Base-by-base conservation (phyloP, 2,888 invertebrate genomes). In the Dione vanillae region DNA sequence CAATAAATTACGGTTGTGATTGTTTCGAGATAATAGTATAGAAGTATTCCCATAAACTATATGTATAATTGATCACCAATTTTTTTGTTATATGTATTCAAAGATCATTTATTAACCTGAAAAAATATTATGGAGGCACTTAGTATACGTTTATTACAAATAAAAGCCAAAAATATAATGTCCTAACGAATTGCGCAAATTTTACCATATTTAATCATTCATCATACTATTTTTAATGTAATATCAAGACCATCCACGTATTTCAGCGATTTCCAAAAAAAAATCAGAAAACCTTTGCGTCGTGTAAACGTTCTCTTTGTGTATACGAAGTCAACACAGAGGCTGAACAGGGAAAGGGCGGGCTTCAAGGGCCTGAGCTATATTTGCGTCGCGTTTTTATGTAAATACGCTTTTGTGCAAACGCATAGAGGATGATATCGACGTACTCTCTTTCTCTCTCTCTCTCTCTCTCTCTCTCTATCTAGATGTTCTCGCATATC, bases 291-390 rank as follows among this genome's bases (percentile, higher is more conserved):
- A n/a, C 2, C 35, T n/a, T 11, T 16, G 56, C 20, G n/a, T 27
- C 11, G 14, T 69, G 27, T 62, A 45, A 62, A 62, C 68, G 71
- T 5, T 27, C 40, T 14, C 40, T 11, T 12, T 3, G 11, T 19
- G 49, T 16, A 45, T 14, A 45, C 66, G 9, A 47, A 54, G 69
- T 52, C 27, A 65, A 68, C 59, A 65, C 43, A 59, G 73, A 66
- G 65, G 35, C 66, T 14, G 52, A 52, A 73, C 73, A 73, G 58
- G 68, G 71, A 73, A 73, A 73, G 66, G 73, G 73, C 73, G 73
- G 68, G 56, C 41, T 56, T 16, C 27, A 49, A 51, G 59, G 65
- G 59, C 49, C 61, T 64, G 69, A 12, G 52, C 68, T 62, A 20
- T 61, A 64, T 68, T 68, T 45, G 65, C 59, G 49, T 43, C 47